A percentile compares a stretch with the other conserved stretches of the same genome.
Evolutionary conservation across 2,113 vertebrate species (phyloP).

Genomic region (rat (Rattus norvegicus)): DNA sequence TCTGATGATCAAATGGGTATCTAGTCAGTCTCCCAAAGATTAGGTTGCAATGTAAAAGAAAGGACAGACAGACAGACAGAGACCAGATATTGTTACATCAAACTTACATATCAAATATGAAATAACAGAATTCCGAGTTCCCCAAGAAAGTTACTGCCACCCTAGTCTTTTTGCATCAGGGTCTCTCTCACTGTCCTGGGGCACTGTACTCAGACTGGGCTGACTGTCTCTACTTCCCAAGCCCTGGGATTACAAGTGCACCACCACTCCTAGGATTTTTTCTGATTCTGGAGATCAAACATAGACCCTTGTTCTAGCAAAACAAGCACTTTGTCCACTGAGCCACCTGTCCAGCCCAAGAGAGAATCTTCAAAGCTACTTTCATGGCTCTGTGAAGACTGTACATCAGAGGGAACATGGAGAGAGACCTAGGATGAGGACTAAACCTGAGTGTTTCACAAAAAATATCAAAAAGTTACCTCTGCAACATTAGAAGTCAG

Average conservation of each 20-base stretch:
- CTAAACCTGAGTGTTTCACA: neutral
- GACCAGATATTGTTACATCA: too few relatives aligned
- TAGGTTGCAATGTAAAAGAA: neutral
- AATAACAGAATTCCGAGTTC: neutral
- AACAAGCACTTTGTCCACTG: neutral
- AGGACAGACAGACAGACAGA: too few relatives aligned
- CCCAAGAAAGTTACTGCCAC: neutral
- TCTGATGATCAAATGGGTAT: neutral
- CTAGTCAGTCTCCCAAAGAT: neutral
- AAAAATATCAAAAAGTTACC: constrained; percentile 13
- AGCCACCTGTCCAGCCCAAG: neutral
- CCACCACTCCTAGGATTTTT: neutral
- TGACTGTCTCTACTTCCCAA: neutral
- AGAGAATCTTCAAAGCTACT: neutral
- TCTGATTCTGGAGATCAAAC: neutral
- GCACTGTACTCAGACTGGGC: neutral
- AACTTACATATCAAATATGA: too few relatives aligned
- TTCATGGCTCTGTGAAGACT: neutral
- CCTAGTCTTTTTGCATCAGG: neutral
- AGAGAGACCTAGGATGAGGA: neutral
- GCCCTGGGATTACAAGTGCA: neutral
- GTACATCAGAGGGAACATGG: neutral
- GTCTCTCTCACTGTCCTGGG: neutral
- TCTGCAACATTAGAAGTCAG: neutral
- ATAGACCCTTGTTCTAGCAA: neutral